Conservation (phyloP, 2,888 invertebrate species). For the Drosophila hamatofila region DNA sequence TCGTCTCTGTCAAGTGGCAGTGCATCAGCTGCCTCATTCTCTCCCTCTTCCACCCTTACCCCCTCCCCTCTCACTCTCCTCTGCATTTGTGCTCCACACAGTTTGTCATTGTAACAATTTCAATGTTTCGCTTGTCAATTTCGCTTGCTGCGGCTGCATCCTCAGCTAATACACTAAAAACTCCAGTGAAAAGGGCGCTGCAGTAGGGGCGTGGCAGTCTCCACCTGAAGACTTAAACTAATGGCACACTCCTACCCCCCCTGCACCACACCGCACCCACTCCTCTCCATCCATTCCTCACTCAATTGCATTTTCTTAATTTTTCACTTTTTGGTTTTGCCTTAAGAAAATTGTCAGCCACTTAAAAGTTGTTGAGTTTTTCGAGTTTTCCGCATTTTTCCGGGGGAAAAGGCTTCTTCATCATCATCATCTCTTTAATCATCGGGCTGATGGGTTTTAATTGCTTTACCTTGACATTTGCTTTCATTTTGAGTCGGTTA, state of each 20-base stretch:
- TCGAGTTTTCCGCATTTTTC: slow-evolving; percentile 7
- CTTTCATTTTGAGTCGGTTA: not conserved
- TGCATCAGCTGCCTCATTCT: slow-evolving; percentile 44
- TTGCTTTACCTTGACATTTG: slow-evolving; percentile 27
- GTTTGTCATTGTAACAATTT: slow-evolving; percentile 81
- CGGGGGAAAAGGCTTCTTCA: not conserved
- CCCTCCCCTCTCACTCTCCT: not conserved
- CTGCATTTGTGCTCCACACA: slow-evolving; percentile 28
- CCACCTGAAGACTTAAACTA: slow-evolving; percentile 37
- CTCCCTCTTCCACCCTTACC: not conserved
- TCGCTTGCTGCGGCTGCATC: slow-evolving; percentile 49
- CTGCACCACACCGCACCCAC: too few species aligned
- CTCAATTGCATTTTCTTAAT: slow-evolving; percentile 13
- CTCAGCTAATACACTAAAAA: slow-evolving; percentile 19
- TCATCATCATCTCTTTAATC: slow-evolving; percentile 8
- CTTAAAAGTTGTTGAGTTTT: slow-evolving; percentile 31
- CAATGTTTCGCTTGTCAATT: slow-evolving; percentile 80
- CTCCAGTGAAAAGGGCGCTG: not conserved
- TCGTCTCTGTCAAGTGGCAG: slow-evolving; percentile 78
- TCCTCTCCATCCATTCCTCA: too few species aligned
- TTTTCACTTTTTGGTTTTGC: slow-evolving; percentile 12
- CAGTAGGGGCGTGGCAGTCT: not conserved
- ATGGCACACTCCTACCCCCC: slow-evolving; percentile 35
- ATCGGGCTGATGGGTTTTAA: slow-evolving; percentile 13
- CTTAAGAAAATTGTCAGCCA: slow-evolving; percentile 33